phyloP scores from a whole-genome alignment of 2,113 vertebrate species.

The Toxotes chatareus region DNA sequence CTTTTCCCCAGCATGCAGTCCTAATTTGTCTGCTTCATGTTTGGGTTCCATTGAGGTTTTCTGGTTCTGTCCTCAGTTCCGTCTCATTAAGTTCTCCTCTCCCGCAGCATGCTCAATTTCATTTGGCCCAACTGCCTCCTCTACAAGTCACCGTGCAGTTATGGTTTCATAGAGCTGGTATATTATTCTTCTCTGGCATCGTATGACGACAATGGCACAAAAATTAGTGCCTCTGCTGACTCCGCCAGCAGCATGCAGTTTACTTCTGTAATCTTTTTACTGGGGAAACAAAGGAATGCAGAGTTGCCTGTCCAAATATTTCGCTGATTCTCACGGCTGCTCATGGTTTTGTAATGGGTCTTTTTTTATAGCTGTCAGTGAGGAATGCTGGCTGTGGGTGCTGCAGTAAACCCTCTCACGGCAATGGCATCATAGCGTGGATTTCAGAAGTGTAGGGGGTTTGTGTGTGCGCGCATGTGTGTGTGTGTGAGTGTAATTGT shows the following conservation, averaged over 20 bases:
- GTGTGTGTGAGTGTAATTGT: constrained; percentile 39
- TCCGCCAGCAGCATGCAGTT: constrained; percentile 38
- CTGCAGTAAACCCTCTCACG: constrained; percentile 72
- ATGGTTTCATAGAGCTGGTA: constrained; percentile 18
- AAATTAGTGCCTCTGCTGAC: constrained; percentile 20
- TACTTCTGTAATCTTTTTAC: constrained; percentile 55
- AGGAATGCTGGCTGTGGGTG: constrained; percentile 68
- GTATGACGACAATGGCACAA: constrained; percentile 20
- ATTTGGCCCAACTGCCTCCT: constrained; percentile 52
- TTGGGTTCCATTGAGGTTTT: constrained; percentile 73
- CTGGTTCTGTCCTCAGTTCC: constrained; percentile 73
- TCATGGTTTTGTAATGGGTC: constrained; percentile 67
- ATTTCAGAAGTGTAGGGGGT: constrained; percentile 38
- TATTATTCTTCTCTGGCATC: constrained; percentile 9
- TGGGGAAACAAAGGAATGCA: constrained; percentile 68
- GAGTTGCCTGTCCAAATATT: constrained; percentile 66
- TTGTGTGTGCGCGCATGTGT: constrained; percentile 1
- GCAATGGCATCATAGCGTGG: constrained; percentile 65
- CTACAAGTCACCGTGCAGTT: constrained; percentile 29
- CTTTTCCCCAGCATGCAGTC: constrained; percentile 57
- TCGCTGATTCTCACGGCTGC: constrained; percentile 63
- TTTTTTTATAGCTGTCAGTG: constrained; percentile 74
- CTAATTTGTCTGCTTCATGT: constrained; percentile 70
- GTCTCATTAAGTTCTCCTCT: constrained; percentile 74
- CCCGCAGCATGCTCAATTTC: constrained; percentile 74